Conservation (phyloP, 2,888 invertebrate genomes). For the Clepsis dumicolana region DNA sequence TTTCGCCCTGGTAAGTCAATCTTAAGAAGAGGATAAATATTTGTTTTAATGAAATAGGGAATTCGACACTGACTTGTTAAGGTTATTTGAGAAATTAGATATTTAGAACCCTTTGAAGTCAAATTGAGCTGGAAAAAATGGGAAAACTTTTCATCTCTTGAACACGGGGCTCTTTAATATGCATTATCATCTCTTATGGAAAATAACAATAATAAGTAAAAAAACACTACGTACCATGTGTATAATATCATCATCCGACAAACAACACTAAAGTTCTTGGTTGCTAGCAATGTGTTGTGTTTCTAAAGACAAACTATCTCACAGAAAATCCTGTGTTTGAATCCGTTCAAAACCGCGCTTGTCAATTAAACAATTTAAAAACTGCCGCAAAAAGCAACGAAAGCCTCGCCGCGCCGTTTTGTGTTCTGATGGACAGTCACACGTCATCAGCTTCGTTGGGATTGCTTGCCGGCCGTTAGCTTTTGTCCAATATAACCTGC, state of each 20-base stretch:
- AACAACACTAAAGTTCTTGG: not conserved
- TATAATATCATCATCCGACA: no score
- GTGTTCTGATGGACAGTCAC: constrained; percentile 38
- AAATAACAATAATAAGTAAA: no score
- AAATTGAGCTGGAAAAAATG: not conserved
- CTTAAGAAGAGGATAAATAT: not conserved
- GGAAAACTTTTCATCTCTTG: not conserved
- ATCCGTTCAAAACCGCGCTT: constrained; percentile 14
- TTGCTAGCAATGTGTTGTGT: not conserved
- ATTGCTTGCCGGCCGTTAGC: constrained; percentile 25
- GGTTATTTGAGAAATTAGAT: not conserved
- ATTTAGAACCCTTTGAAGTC: constrained; percentile 5
- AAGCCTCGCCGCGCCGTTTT: constrained; percentile 25
- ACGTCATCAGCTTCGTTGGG: constrained; percentile 40
- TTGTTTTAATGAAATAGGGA: not conserved
- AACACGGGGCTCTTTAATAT: not conserved
- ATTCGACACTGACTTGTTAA: not conserved
- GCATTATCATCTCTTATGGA: not conserved
- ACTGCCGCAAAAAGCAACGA: constrained; percentile 25
- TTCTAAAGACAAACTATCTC: not conserved
- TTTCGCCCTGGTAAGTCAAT: not conserved
- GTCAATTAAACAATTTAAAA: constrained; percentile 23
- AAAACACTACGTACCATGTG: no score
- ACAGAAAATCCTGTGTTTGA: constrained; percentile 9
- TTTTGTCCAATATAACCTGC: not conserved